phyloP scores from a whole-genome alignment of 2,888 invertebrate genomes.

The Chrysomela aeneicollis region DNA sequence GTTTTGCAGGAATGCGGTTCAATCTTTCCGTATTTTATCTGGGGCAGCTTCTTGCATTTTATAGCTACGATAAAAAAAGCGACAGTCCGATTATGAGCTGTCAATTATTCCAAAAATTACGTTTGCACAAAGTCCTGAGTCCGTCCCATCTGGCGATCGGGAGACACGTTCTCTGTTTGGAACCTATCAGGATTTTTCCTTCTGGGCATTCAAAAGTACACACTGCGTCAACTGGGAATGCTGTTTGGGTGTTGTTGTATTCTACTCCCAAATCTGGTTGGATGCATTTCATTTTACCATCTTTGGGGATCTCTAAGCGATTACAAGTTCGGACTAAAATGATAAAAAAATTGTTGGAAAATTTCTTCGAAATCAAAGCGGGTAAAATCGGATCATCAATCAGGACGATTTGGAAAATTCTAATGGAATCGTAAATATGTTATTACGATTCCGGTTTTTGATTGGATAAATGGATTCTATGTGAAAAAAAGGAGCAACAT shows the following conservation, averaged over 20 bases:
- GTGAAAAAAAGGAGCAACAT: too few species aligned
- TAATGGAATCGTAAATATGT: too few species aligned
- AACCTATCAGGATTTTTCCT: slow-evolving; percentile 72
- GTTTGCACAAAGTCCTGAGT: slow-evolving; percentile 70
- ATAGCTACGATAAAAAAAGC: slow-evolving; percentile 49
- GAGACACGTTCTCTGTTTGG: slow-evolving; percentile 70
- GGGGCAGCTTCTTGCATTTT: slow-evolving; percentile 59
- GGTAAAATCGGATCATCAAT: too few species aligned
- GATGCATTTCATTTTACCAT: slow-evolving; percentile 66
- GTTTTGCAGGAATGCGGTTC: slow-evolving; percentile 65
- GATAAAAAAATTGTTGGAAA: not conserved
- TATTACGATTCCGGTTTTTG: too few species aligned
- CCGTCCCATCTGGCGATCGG: slow-evolving; percentile 76
- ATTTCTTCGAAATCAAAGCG: too few species aligned
- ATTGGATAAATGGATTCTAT: too few species aligned
- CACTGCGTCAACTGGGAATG: slow-evolving; percentile 69
- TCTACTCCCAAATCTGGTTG: slow-evolving; percentile 59
- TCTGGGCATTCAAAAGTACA: slow-evolving; percentile 71
- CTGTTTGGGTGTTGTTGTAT: slow-evolving; percentile 52
- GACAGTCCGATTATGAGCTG: not conserved
- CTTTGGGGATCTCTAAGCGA: slow-evolving; percentile 64
- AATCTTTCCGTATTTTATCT: slow-evolving; percentile 65
- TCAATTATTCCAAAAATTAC: slow-evolving; percentile 55
- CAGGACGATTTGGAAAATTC: too few species aligned
- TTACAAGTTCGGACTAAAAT: slow-evolving; percentile 70